Base-by-base conservation (phyloP, 2,113 vertebrate species). In the Dipodomys spectabilis region DNA sequence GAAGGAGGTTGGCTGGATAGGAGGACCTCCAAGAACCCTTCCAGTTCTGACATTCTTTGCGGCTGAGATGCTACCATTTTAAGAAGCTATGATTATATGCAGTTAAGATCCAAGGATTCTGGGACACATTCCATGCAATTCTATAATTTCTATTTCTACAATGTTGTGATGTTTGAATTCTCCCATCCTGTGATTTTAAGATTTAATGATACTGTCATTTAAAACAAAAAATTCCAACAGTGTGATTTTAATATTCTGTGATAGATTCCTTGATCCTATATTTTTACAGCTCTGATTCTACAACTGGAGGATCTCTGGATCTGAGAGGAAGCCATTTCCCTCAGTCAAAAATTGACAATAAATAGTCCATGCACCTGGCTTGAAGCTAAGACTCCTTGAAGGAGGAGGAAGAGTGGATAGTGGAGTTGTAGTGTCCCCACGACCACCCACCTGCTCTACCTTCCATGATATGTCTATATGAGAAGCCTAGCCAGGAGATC, bases 211-310 rank as follows among this genome's bases (percentile, higher is more conserved):
- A 92, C 64, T 94, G 64, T 25, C 57, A 90, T 88, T 86, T 39
- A 39, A 39, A 39, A 49, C 35, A 81, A 91, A 94, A 94, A 88
- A 86, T 74, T 92, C 32, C 82, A 19, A 85, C 68, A 57, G 25
- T 88, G 8, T 53, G 39, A 74, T 95, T 93, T 91, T 91, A 91
- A 95, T 91, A 90, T 79, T 81, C 82, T 92, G 82, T 74, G 88
- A 71, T 82, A 62, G 8, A 88, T 85, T 93, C 80, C 79, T 92
- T 95, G 80, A 86, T 80, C 78, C 35, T 93, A 7, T 73, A 18
- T 60, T 95, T 92, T 89, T 30, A 81, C 67, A 80, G 20, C 83
- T 94, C 75, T 68, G 18, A 67, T 94, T 93, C 64, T 88, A 72
- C 32, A 86, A 75, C 25, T 77, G 93, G 60, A 72, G 79, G 80